Base-by-base conservation (phyloP, 2,797 vertebrate species). In the Sebastes elongatus region DNA sequence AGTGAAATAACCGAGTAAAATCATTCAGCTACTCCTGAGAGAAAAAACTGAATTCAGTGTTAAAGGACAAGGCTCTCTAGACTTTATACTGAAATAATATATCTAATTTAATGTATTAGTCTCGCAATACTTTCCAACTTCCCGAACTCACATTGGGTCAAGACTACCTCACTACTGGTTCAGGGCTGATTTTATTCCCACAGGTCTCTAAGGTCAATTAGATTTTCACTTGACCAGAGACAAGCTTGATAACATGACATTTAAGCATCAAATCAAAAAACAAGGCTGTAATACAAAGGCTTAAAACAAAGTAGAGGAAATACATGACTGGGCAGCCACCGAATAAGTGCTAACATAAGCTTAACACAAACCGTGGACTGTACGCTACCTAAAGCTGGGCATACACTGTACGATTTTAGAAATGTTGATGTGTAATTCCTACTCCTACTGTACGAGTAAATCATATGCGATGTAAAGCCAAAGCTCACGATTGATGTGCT, bases 91-190 rank as follows among this genome's bases (percentile, higher is more conserved):
- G 1, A 1, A 4, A 53, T 52, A n/a, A 33, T 59, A 16, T 60
- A 18, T 46, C 5, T 27, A 27, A 8, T 38, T 18, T 42, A 49
- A 66, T 49, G 38, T 10, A 3, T 28, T 10, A 11, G 25, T 35
- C 10, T 53, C 10, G 22, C 5, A 52, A 22, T 13, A 25, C 16
- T 27, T 57, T n/a, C 6, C 22, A 35, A 25, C 10, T 20, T 71
- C 32, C 23, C 7, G 0, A 5, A 33, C n/a, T 23, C 32, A 22
- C n/a, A 62, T n/a, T 22, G 30, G 28, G 30, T 62, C 6, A 62
- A 38, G 4, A 4, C 20, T 13, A 22, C 14, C 0, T 61, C 59
- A 20, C 0, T 53, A 0, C 20, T 3, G 20, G 10, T 35, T 62
- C 22, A 38, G 35, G 33, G 3, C 22, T 25, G 22, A 1, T 32